Evolutionary conservation across 2,888 invertebrate genomes (phyloP).

Genomic region (Apodemia hepburni): DNA sequence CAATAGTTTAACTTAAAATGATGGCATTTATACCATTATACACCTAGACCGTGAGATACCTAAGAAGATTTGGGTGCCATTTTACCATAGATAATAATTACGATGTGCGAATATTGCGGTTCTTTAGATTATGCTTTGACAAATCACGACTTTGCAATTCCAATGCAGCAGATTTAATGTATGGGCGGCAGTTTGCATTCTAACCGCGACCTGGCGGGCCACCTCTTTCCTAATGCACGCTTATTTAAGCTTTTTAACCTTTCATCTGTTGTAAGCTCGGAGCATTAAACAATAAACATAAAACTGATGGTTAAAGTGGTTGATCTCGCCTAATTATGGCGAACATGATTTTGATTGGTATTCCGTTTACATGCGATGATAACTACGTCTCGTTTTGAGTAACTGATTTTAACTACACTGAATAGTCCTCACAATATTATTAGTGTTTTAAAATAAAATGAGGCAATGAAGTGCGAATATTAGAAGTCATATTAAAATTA

Average conservation of each 20-base stretch:
- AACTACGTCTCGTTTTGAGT: not conserved
- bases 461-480: too few relatives aligned
- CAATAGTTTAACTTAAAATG: constrained; percentile 17
- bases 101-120: constrained; percentile 79
- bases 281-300: constrained; percentile 75
- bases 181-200: constrained; percentile 80
- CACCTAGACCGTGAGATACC: constrained; percentile 50
- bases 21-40: constrained; percentile 25
- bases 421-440: too few relatives aligned
- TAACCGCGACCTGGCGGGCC: constrained; percentile 76
- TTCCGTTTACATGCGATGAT: not conserved
- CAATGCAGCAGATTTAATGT: constrained; percentile 79
- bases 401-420: too few relatives aligned
- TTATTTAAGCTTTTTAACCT: constrained; percentile 80
- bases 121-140: constrained; percentile 79
- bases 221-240: constrained; percentile 80
- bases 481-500: too few relatives aligned
- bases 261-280: constrained; percentile 70
- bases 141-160: constrained; percentile 81
- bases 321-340: constrained; percentile 48
- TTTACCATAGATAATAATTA: constrained; percentile 77
- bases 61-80: constrained; percentile 69
- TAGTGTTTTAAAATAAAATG: too few relatives aligned
- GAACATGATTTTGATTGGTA: constrained; percentile 5
- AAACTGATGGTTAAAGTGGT: constrained; percentile 60